Evolutionary conservation across 1,140 invertebrate species (phyloP), one percentile per base, ranked within the genome.

Genomic region (Trichonephila inaurata): DNA sequence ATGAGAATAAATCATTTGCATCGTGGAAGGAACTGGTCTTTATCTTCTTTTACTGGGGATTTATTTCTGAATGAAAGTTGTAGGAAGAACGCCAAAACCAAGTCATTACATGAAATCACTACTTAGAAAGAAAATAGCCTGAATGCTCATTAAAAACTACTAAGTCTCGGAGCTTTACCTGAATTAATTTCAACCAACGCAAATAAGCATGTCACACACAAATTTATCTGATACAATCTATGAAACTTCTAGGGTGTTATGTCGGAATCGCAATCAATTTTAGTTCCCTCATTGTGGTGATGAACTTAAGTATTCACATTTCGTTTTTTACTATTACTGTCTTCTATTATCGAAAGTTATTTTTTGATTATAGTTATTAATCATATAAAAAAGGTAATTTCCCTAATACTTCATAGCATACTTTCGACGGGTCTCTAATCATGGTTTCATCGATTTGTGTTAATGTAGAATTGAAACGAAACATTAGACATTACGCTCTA

Each of bases 151-250:
- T n/a, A 64, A 44, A 88, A 88, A 88, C 12, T 21, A 62, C 33
- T 88, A 64, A 33, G 33, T 88, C 33, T 18, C n/a, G 24, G 86
- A 60, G 66, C 60, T 62, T 28, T 58, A n/a, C 24, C 66, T 6
- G 91, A 92, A 92, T 92, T 92, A 92, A 87, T 92, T 87, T 85
- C 91, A 64, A 87, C 91, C 72, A 87, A 86, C 83, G 77, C 44
- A n/a, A 85, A 62, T 92, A 92, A 92, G 85, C 87, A 92, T 14
- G 66, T 16, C 91, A 92, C 87, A 87, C 87, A 92, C 87, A 92
- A 92, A 87, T 92, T 92, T 92, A 92, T 92, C 91, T 92, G 60
- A 86, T 40, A 83, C 60, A 92, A 86, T 92, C 83, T 92, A 64
- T 61, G 40, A 61, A 87, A 90, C 77, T 85, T 91, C 85, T 62